Evolutionary conservation across 2,113 vertebrate species (phyloP).

Genomic region (Pithys albifrons): DNA sequence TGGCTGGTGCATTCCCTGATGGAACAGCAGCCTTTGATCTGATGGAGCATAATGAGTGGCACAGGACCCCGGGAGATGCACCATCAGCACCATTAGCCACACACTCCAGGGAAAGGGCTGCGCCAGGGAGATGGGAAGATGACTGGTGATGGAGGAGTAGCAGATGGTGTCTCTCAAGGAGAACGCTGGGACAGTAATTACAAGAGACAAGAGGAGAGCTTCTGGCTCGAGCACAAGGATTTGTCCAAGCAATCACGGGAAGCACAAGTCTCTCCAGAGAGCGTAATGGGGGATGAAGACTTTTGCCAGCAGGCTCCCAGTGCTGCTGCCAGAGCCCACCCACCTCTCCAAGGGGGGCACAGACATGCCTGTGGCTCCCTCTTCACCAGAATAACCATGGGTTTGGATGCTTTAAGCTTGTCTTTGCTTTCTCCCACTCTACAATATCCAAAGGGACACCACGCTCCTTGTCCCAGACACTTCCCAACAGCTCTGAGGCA

Average conservation of each 20-base stretch:
- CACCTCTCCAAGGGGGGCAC: neutral
- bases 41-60: neutral
- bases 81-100: neutral
- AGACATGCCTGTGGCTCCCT: neutral
- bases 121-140: neutral
- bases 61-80: neutral
- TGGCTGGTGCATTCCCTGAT: fast-evolving
- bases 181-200: slow-evolving; percentile 44
- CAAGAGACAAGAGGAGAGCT: slow-evolving; percentile 51
- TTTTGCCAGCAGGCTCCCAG: neutral
- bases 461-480: neutral
- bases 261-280: neutral
- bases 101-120: neutral
- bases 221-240: slow-evolving; percentile 11
- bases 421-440: neutral
- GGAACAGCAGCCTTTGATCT: neutral
- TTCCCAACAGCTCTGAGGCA: neutral
- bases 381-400: neutral
- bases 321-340: neutral
- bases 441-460: neutral
- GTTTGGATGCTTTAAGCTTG: neutral
- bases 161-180: slow-evolving; percentile 64
- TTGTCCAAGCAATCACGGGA: neutral
- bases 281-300: neutral
- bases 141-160: slow-evolving; percentile 48